Evolutionary conservation across 2,888 invertebrate genomes (phyloP), one percentile per base, ranked within the genome.

Genomic region (Cyclophora albipunctata): DNA sequence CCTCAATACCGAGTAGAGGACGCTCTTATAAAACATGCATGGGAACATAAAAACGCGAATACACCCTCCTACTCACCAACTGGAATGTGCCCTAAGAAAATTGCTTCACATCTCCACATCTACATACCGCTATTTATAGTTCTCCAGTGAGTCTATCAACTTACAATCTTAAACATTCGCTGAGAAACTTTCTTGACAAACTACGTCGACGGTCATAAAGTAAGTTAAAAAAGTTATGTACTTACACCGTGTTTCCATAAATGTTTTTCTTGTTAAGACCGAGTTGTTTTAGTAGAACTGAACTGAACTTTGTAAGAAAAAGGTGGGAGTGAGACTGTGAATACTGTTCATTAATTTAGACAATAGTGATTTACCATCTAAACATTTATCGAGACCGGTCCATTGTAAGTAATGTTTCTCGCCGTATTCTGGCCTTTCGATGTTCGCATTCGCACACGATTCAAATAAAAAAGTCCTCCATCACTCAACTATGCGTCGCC

Each of bases 381-480:
- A 63, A 63, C 60, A 63, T 60, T 57, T 58, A 52, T 61, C 57
- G 59, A 59, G 66, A 64, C 59, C 56, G 57, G 51, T 57, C 63
- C 65, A 62, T 58, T 63, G 65, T 71, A 66, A 68, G 68, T 70
- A 73, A 73, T 68, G 69, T 73, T 64, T 69, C 68, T 60, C 67
- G 59, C 63, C 62, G 64, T 62, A 64, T 67, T 5, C 66, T 67
- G 63, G 60, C 62, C 66, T 67, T 60, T 75, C 74, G 69, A 75
- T 72, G 66, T 71, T 65, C 81, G 80, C 88, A 88, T 88, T 87
- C 84, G 74, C 74, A 84, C 88, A 88, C 88, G 88, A 85, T 84
- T 88, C 87, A 87, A 88, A 88, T 88, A 88, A 87, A 87, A 86
- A 87, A 88, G 86, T 82, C 81, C 84, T 74, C 82, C 78, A 82